phyloP scores from a whole-genome alignment of 2,888 invertebrate genomes.

The Tholera decimalis region DNA sequence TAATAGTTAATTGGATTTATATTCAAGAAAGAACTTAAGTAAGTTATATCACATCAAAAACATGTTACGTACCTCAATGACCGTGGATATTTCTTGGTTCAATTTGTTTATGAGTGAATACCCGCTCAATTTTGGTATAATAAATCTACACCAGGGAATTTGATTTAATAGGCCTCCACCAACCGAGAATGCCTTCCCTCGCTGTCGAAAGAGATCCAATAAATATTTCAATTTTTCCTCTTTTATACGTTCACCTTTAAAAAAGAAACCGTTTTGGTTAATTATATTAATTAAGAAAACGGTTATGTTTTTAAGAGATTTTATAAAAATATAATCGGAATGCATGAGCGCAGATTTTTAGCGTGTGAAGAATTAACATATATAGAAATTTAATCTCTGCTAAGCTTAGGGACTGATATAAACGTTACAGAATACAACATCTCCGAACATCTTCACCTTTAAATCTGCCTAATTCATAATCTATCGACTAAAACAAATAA shows the following conservation, averaged over 20 bases:
- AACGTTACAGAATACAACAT: too few species aligned
- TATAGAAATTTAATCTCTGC: too few species aligned
- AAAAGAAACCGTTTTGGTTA: too few species aligned
- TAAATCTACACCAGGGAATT: constrained; percentile 92
- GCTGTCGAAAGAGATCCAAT: constrained; percentile 75
- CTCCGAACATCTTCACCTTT: too few species aligned
- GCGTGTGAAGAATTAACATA: too few species aligned
- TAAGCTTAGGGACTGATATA: too few species aligned
- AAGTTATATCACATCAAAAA: neutral
- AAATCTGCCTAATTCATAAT: too few species aligned
- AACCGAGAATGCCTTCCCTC: constrained; percentile 90
- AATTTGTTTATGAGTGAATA: constrained; percentile 90
- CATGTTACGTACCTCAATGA: constrained; percentile 83
- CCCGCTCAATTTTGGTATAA: constrained; percentile 92
- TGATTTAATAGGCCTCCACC: constrained; percentile 94
- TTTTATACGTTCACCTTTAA: constrained; percentile 90
- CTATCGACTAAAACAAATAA: too few species aligned
- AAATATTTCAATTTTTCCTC: constrained; percentile 87
- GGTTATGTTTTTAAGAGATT: too few species aligned
- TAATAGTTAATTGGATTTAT: too few species aligned
- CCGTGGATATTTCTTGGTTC: constrained; percentile 89
- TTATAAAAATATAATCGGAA: too few species aligned
- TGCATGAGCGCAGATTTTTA: too few species aligned
- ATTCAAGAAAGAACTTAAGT: neutral
- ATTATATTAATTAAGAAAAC: neutral